These are phyloP conservation scores for Ginglymostoma cirratum DNA, from an alignment of 2,113 vertebrate genomes.

Conservation along the genomic window DNA sequence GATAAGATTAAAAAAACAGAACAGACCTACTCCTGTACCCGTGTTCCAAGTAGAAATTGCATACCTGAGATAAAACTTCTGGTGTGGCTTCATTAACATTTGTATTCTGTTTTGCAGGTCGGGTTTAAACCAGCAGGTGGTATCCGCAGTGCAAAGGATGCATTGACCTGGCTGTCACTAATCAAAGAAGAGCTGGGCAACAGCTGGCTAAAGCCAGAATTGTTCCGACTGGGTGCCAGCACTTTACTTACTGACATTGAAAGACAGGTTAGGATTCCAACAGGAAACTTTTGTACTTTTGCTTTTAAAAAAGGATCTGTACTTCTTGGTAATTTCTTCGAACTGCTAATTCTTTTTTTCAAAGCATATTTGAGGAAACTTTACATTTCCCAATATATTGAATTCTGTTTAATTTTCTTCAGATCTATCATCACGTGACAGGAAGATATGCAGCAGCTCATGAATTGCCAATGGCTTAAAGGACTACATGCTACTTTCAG, in stretches of 20 bases:
- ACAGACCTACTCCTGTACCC: background rate
- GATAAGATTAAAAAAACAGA: background rate
- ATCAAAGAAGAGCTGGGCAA: constrained; percentile 84
- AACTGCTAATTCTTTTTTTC: background rate
- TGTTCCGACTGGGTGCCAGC: constrained; percentile 93
- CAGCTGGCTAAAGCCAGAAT: constrained; percentile 75
- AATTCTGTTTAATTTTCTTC: constrained; percentile 41
- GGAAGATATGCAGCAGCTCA: constrained; percentile 75
- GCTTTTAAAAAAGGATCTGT: background rate
- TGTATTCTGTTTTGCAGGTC: constrained; percentile 48
- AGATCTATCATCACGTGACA: constrained; percentile 91
- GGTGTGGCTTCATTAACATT: background rate
- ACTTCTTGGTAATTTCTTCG: background rate
- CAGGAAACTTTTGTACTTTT: background rate
- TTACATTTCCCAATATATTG: background rate
- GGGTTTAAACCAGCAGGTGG: constrained; percentile 93
- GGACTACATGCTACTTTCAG: constrained; percentile 35
- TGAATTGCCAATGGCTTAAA: constrained; percentile 79
- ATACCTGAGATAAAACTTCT: background rate
- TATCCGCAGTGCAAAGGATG: constrained; percentile 80
- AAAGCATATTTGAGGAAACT: too few relatives aligned
- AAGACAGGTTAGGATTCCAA: constrained; percentile 68
- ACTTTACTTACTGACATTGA: constrained; percentile 83
- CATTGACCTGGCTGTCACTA: constrained; percentile 79
- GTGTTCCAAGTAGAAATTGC: background rate